Conservation (phyloP, 2,797 vertebrate species). For the Liasis olivaceus region DNA sequence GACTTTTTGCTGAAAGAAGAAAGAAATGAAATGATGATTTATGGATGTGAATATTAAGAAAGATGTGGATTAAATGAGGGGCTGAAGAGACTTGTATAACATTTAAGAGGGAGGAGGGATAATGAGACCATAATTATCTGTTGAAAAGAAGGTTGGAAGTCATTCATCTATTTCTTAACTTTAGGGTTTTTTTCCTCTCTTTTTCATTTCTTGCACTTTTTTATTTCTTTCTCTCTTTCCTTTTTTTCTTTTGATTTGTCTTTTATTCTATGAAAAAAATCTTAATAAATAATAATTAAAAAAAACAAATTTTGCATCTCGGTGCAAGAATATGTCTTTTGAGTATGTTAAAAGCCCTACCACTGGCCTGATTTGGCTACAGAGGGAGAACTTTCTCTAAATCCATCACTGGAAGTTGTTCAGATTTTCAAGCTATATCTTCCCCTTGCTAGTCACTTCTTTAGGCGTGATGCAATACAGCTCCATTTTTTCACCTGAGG, state of each 20-base stretch:
- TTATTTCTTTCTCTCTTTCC: background rate
- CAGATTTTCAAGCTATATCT: background rate
- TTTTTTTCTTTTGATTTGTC: too few species aligned
- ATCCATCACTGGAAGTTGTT: background rate
- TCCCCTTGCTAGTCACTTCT: background rate
- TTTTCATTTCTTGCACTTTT: too few species aligned
- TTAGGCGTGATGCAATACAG: background rate
- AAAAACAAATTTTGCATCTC: background rate
- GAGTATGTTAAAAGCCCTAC: background rate
- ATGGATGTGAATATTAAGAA: background rate
- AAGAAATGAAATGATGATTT: background rate
- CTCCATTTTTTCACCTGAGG: background rate
- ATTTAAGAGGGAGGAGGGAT: background rate
- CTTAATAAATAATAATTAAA: background rate
- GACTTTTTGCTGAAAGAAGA: background rate
- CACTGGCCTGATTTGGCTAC: background rate
- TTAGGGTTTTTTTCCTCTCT: background rate
- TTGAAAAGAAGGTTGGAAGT: background rate
- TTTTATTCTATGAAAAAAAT: background rate
- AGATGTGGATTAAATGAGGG: background rate
- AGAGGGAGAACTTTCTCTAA: accelerated
- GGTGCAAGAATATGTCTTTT: background rate
- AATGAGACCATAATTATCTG: background rate
- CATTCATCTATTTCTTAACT: background rate
- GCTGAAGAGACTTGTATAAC: background rate